A percentile compares a stretch with the other conserved stretches of the same genome.
Evolutionary conservation across 2,113 vertebrate species (phyloP).

Genomic region (Macquaria australasica): DNA sequence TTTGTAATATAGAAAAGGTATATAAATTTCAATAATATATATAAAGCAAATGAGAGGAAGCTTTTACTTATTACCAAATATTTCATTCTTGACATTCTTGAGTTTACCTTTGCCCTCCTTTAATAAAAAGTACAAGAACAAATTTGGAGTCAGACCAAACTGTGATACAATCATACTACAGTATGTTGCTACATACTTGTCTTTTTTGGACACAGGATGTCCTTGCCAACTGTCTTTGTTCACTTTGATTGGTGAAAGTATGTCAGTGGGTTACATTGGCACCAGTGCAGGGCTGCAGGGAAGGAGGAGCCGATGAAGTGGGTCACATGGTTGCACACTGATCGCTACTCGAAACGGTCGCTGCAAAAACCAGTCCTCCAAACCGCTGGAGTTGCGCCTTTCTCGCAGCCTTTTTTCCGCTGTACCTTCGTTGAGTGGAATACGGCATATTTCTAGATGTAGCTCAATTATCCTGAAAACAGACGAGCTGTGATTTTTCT

Average conservation of each 20-base stretch:
- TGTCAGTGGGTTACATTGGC: slow-evolving; percentile 87
- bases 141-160: neutral
- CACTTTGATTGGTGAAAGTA: slow-evolving; percentile 75
- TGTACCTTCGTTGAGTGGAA: neutral
- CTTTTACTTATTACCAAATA: too few species aligned
- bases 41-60: too few species aligned
- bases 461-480: neutral
- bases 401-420: neutral
- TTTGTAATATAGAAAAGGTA: too few species aligned
- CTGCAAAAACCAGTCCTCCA: slow-evolving; percentile 29
- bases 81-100: too few species aligned
- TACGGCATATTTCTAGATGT: rapidly evolving
- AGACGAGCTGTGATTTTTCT: neutral
- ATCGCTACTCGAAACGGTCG: slow-evolving; percentile 29
- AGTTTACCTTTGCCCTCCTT: neutral
- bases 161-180: too few species aligned
- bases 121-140: too few species aligned
- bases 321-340: slow-evolving; percentile 80
- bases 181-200: rapidly evolving
- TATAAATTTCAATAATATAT: too few species aligned
- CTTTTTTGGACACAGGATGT: neutral
- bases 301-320: slow-evolving; percentile 75
- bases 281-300: slow-evolving; percentile 46
- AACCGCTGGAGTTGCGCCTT: neutral
- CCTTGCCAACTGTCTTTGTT: slow-evolving; percentile 18